Evolutionary conservation across 2,888 invertebrate species (phyloP).

Genomic region (Augochlorella aurata): DNA sequence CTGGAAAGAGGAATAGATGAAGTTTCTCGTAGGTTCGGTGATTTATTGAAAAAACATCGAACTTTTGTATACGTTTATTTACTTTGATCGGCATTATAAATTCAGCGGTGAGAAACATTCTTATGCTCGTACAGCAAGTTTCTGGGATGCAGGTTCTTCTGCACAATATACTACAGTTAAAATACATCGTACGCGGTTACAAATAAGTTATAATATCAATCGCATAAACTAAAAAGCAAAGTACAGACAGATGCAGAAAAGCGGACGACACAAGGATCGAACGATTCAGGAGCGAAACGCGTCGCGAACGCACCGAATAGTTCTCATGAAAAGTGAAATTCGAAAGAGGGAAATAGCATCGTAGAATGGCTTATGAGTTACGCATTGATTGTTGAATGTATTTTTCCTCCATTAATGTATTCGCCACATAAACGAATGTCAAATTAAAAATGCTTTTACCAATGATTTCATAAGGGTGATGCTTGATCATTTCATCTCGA

Average conservation of each 20-base stretch:
- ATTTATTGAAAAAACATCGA: not conserved
- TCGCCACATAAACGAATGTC: not conserved
- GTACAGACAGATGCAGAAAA: not conserved
- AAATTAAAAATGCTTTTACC: too few relatives aligned
- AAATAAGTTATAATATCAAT: constrained; percentile 8
- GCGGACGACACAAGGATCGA: not conserved
- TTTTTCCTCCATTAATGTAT: not conserved
- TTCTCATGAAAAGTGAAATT: not conserved
- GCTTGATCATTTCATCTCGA: too few relatives aligned
- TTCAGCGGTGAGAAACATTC: not conserved
- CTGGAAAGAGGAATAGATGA: not conserved
- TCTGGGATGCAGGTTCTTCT: not conserved
- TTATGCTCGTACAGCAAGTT: not conserved
- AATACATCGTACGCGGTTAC: not conserved
- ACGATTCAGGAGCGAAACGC: not conserved
- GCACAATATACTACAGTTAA: not conserved
- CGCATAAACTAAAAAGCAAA: not conserved
- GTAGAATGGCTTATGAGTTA: not conserved
- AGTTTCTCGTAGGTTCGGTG: not conserved
- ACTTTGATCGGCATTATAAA: not conserved
- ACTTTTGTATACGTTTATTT: not conserved
- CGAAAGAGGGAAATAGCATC: too few relatives aligned
- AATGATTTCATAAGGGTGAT: not conserved
- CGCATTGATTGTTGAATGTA: not conserved
- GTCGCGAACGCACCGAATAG: not conserved